A percentile compares a stretch with the other conserved stretches of the same genome.
phyloP scores from a whole-genome alignment of 1,140 invertebrate species.

The Saccostrea cuccullata region DNA sequence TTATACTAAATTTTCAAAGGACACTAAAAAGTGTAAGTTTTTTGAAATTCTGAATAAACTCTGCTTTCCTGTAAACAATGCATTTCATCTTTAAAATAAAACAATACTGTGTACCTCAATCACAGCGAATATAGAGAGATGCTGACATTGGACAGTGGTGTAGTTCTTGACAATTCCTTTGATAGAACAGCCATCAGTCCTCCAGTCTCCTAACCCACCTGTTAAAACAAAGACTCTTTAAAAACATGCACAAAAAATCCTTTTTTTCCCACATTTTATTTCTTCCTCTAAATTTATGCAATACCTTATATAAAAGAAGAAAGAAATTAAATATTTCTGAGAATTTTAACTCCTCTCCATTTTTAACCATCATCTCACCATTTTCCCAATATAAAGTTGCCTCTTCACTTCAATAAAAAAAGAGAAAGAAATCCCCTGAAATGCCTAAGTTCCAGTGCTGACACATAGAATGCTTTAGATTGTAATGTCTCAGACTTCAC shows the following conservation, averaged over 20 bases:
- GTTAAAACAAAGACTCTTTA: neutral
- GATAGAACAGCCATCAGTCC: constrained; percentile 84
- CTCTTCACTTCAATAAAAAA: neutral
- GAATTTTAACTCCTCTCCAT: neutral
- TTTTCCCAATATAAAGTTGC: neutral
- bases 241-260: neutral
- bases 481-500: neutral
- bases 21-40: no score
- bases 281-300: no score
- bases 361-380: neutral
- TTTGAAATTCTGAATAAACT: no score
- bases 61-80: neutral
- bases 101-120: constrained; percentile 82
- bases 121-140: constrained; percentile 89
- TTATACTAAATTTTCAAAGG: no score
- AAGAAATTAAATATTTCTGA: no score
- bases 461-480: neutral
- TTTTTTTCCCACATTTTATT: neutral
- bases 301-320: no score
- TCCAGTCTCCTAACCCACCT: constrained; percentile 84
- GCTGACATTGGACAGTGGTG: constrained; percentile 88
- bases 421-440: neutral
- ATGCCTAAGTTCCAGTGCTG: neutral
- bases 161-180: constrained; percentile 81
- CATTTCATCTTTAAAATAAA: neutral